Evolutionary conservation across 2,113 vertebrate genomes (phyloP).

Genomic region (Pomatostomus ruficeps): DNA sequence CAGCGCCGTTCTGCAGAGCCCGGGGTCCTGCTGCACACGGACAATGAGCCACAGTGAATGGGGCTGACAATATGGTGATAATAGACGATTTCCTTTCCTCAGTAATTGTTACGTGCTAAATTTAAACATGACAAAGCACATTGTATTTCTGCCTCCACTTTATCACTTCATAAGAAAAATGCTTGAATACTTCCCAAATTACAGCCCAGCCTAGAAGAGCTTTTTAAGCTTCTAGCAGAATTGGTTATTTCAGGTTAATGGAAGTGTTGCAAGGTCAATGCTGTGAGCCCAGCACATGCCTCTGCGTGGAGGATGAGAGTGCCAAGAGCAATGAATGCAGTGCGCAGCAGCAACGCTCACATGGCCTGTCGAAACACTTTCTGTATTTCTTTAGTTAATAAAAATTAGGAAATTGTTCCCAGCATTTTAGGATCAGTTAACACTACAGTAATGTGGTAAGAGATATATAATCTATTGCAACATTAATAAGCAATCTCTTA

Average conservation of each 20-base stretch:
- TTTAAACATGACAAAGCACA: slow-evolving; percentile 44
- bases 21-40: neutral
- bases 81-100: neutral
- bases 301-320: neutral
- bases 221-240: neutral
- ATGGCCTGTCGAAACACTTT: neutral
- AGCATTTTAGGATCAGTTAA: slow-evolving; percentile 43
- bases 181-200: neutral
- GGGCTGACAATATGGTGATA: slow-evolving; percentile 12
- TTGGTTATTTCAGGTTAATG: neutral
- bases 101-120: slow-evolving; percentile 30
- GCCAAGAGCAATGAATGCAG: neutral
- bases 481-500: slow-evolving; percentile 21
- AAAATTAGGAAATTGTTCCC: neutral
- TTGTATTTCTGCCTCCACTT: slow-evolving; percentile 32
- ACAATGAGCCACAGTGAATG: neutral
- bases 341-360: neutral
- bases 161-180: neutral
- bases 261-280: neutral
- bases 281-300: neutral
- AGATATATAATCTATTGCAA: slow-evolving; percentile 37
- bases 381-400: neutral
- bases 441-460: neutral
- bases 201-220: neutral
- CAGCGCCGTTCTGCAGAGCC: neutral